Percentiles rank a stretch among this genome's conserved stretches.
These are phyloP conservation scores for Aphodius granarius DNA, from an alignment of 2,888 invertebrate genomes.

Conservation along the genomic window DNA sequence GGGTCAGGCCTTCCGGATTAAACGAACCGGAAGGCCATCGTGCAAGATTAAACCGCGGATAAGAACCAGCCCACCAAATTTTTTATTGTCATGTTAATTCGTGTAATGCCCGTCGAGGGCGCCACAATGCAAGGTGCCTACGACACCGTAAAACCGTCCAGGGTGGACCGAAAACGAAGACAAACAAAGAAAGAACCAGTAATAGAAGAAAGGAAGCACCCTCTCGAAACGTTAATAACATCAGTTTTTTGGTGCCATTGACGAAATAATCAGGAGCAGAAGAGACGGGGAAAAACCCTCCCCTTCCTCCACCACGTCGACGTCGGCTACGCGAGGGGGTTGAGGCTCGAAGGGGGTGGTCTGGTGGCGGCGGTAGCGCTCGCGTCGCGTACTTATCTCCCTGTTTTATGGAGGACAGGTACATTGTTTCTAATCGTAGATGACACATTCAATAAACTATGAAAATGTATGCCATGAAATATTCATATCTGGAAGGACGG, in stretches of 20 bases:
- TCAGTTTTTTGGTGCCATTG: constrained; percentile 28
- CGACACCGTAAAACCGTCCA: neutral
- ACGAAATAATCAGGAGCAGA: constrained; percentile 26
- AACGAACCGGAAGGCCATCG: neutral
- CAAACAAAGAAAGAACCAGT: neutral
- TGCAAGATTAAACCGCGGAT: neutral
- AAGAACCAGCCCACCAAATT: neutral
- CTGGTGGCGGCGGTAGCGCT: constrained; percentile 20
- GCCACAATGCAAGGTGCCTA: neutral
- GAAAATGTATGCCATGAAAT: constrained; percentile 58
- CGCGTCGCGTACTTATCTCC: constrained; percentile 28
- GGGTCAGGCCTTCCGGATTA: neutral
- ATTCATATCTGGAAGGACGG: constrained; percentile 53
- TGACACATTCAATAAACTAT: constrained; percentile 58
- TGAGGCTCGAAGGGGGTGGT: constrained; percentile 22
- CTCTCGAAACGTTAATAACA: constrained; percentile 25
- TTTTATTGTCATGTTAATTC: neutral
- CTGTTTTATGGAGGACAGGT: constrained; percentile 45
- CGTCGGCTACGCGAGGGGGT: constrained; percentile 14
- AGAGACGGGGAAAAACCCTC: neutral
- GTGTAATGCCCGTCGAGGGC: neutral
- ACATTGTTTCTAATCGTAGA: constrained; percentile 56
- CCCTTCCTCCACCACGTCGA: constrained; percentile 8
- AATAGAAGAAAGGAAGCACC: neutral
- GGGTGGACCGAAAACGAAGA: neutral